A percentile compares a stretch with the other conserved stretches of the same genome.
These are phyloP conservation scores for Anthonomus grandis DNA, from an alignment of 1,140 invertebrate species.

Conservation along the genomic window DNA sequence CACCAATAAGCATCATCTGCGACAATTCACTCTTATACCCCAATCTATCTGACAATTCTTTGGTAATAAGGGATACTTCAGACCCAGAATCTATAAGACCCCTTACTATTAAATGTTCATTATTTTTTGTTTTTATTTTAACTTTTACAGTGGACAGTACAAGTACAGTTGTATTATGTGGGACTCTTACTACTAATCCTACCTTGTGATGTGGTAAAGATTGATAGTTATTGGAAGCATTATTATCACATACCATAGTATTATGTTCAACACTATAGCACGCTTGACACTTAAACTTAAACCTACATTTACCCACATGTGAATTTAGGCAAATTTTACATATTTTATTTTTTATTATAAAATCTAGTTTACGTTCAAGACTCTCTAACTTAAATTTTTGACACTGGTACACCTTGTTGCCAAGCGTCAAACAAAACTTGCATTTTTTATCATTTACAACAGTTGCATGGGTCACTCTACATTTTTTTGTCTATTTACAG, in stretches of 20 bases:
- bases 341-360: not conserved
- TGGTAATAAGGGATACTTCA: conserved; percentile 3
- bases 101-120: not conserved
- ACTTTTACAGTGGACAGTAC: not conserved
- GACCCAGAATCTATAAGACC: not conserved
- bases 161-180: not conserved
- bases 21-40: not conserved
- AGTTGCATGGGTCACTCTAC: not conserved
- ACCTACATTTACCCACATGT: not conserved
- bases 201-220: too few species aligned
- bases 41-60: not conserved
- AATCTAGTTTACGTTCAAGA: not conserved
- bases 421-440: not conserved
- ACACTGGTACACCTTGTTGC: not conserved
- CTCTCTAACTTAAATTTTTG: not conserved
- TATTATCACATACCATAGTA: too few species aligned
- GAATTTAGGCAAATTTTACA: not conserved
- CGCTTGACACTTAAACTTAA: not conserved
- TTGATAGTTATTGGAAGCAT: too few species aligned
- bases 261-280: too few species aligned
- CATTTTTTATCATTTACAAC: not conserved
- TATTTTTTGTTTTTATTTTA: not conserved
- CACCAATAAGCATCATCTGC: not conserved
- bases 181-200: too few species aligned
- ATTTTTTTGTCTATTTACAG: not conserved